Evolutionary conservation across 2,888 invertebrate genomes (phyloP).

Genomic region (Eueremaeus valkanovi): DNA sequence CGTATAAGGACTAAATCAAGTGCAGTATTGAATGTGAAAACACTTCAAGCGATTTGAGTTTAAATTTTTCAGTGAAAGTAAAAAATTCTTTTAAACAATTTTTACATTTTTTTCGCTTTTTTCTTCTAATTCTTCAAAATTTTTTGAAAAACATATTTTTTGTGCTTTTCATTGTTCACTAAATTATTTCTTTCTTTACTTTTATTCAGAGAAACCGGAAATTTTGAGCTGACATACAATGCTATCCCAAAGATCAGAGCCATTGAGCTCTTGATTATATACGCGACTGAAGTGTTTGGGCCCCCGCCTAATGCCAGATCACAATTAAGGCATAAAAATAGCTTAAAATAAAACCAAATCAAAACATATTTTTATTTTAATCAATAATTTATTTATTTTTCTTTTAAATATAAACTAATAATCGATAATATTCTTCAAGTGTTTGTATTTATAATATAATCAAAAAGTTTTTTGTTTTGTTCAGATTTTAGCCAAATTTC

Average conservation of each 20-base stretch:
- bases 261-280: slow-evolving; percentile 32
- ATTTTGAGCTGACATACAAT: not conserved
- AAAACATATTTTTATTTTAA: too few relatives aligned
- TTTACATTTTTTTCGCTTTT: not conserved
- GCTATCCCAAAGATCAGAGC: slow-evolving; percentile 28
- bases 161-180: too few relatives aligned
- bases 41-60: not conserved
- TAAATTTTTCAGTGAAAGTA: not conserved
- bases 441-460: too few relatives aligned
- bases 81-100: not conserved
- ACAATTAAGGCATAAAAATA: not conserved
- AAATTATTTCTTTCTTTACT: not conserved
- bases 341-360: not conserved
- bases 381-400: too few relatives aligned
- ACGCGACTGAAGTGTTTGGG: slow-evolving; percentile 17
- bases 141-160: too few relatives aligned
- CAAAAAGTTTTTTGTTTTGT: too few relatives aligned
- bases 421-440: too few relatives aligned
- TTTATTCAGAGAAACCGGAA: not conserved
- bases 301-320: not conserved
- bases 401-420: too few relatives aligned
- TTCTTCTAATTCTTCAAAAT: not conserved
- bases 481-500: too few relatives aligned
- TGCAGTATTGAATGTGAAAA: not conserved
- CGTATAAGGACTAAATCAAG: not conserved